Evolutionary conservation across 2,888 invertebrate species (phyloP).

Genomic region (Tetanocera ferruginea): DNA sequence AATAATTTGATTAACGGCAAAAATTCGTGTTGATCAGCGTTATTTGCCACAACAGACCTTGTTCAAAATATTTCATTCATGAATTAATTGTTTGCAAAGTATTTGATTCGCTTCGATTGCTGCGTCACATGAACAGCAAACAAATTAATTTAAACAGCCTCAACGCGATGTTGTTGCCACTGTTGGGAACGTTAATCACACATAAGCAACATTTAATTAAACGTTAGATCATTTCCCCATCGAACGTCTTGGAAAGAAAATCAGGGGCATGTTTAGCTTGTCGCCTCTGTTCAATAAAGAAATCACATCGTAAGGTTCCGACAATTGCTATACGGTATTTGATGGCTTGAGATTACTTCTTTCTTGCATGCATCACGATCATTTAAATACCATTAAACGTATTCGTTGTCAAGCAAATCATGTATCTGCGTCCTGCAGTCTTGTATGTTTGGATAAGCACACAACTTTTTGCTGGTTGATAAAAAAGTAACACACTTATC

Average conservation of each 20-base stretch:
- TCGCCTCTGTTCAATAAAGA: neutral
- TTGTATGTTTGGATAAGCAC: neutral
- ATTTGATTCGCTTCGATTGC: neutral
- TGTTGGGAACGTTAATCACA: neutral
- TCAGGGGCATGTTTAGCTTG: neutral
- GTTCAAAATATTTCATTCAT: neutral
- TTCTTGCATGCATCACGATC: neutral
- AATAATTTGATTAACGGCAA: too few relatives aligned
- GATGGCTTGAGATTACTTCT: neutral
- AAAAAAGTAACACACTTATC: neutral
- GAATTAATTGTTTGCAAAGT: slow-evolving; percentile 20
- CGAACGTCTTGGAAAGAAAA: neutral
- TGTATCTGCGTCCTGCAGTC: too few relatives aligned
- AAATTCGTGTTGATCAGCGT: too few relatives aligned
- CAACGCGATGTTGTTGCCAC: neutral
- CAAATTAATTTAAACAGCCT: neutral
- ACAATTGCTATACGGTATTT: neutral
- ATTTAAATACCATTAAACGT: too few relatives aligned
- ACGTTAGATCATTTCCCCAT: neutral
- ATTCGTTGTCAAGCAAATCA: too few relatives aligned
- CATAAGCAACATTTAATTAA: slow-evolving; percentile 18
- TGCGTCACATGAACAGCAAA: slow-evolving; percentile 9
- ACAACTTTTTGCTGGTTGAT: neutral
- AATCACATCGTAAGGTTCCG: neutral
- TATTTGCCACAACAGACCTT: neutral